A percentile compares a stretch with the other conserved stretches of the same genome.
These are phyloP conservation scores for Ypsolopha scabrella DNA, from an alignment of 2,888 invertebrate species.

Conservation along the genomic window DNA sequence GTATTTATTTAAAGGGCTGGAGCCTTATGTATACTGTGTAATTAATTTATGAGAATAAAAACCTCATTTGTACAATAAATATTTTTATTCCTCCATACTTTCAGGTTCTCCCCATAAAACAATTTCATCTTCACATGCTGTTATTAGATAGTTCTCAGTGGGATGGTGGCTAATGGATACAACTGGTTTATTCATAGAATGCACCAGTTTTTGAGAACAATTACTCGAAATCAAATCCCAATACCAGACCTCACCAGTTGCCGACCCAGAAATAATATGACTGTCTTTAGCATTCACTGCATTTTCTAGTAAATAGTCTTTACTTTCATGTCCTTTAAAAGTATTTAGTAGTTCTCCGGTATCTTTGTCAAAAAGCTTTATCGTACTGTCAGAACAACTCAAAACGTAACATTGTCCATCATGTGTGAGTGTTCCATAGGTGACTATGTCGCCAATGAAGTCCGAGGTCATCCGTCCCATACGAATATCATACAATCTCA, in stretches of 20 bases:
- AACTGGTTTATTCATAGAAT: conserved; percentile 72
- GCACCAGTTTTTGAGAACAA: conserved; percentile 53
- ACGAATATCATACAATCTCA: conserved; percentile 91
- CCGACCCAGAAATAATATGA: conserved; percentile 90
- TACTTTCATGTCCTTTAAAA: conserved; percentile 86
- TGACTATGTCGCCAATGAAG: conserved; percentile 87
- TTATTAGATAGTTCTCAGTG: conserved; percentile 75
- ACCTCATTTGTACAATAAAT: neutral
- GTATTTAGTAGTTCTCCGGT: conserved; percentile 63
- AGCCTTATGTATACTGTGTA: too few species aligned
- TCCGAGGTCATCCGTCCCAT: conserved; percentile 87
- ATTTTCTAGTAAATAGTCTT: conserved; percentile 89
- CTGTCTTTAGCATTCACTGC: conserved; percentile 87
- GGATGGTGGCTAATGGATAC: conserved; percentile 89
- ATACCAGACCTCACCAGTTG: conserved; percentile 84
- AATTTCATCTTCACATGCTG: conserved; percentile 79
- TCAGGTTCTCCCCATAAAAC: conserved; percentile 73
- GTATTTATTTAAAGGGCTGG: too few species aligned
- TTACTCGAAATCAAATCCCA: conserved; percentile 89
- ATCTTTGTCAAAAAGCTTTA: conserved; percentile 89
- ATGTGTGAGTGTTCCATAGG: conserved; percentile 85
- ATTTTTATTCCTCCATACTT: conserved; percentile 24
- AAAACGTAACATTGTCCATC: conserved; percentile 94
- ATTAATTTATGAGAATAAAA: too few species aligned
- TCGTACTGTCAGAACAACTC: conserved; percentile 84